Base-by-base conservation (phyloP, 2,888 invertebrate species). In the Rapana venosa region DNA sequence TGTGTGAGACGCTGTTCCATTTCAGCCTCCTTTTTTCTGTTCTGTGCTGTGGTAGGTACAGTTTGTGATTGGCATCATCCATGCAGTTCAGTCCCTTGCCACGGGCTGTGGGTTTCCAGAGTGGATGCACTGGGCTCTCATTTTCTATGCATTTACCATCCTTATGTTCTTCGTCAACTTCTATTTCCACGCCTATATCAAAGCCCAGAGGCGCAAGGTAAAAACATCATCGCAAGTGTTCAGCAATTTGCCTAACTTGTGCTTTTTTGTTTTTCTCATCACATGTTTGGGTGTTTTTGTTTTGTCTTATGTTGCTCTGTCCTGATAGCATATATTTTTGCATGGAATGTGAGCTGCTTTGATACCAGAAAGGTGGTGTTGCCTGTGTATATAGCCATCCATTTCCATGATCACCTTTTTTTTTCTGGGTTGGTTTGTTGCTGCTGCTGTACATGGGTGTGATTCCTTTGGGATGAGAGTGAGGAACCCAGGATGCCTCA, bases 81-180 rank as follows among this genome's bases (percentile, higher is more conserved):
- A 99, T 96, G 98, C 96, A 20, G 92, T 92, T 61, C 95, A 96
- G 93, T 97, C 99, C 93, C 97, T 99, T 93, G 98, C 98, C 93
- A 97, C 98, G 94, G 98, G 98, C 90, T 99, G 99, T 97, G 97
- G 98, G 96, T 99, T 98, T 96, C 99, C 99, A 88, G 90, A 93
- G 70, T 96, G 95, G 96, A 96, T 96, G 95, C 95, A 95, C 91
- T 96, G 95, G 94, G 95, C 95, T 13, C 93, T 96, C 58, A 94
- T 96, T 90, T 90, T 94, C 90, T 96, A 96, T 91, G 96, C 95
- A 81, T 93, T 94, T 91, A 93, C 94, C 90, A 96, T 96, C 83
- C 93, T 96, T 88, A 61, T 93, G 86, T 94, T 96, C 88, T 96
- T 96, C 93, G 93, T 96, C 91, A 96, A 96, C 94, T 96, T 96